Percentiles rank a stretch among this genome's conserved stretches.
Evolutionary conservation across 2,888 invertebrate genomes (phyloP).

Genomic region (Trichogramma evanescens): DNA sequence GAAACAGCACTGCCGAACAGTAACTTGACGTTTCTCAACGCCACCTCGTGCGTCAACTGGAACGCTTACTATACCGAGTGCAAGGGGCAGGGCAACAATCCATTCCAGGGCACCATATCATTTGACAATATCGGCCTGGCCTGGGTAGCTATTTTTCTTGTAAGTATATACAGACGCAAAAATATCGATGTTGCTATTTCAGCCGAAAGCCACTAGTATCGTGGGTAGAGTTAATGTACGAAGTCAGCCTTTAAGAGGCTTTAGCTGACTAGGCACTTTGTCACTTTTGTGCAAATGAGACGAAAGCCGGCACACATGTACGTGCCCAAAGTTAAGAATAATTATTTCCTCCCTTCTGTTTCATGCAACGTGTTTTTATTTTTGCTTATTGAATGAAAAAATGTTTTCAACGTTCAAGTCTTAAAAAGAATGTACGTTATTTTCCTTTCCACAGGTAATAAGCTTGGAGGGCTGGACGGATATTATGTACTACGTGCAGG

Average conservation of each 20-base stretch:
- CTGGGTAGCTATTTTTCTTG: slow-evolving; percentile 99
- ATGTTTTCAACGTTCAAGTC: too few relatives aligned
- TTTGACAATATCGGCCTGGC: slow-evolving; percentile 99
- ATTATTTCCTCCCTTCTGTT: slow-evolving; percentile 12
- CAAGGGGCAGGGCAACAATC: slow-evolving; percentile 86
- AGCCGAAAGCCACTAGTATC: background rate
- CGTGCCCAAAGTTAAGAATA: slow-evolving; percentile 18
- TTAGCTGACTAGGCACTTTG: too few relatives aligned
- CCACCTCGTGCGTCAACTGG: slow-evolving; percentile 91
- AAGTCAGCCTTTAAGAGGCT: too few relatives aligned
- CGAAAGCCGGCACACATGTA: slow-evolving; percentile 1
- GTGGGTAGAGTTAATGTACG: background rate
- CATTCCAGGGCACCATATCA: slow-evolving; percentile 97
- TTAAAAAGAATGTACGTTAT: too few relatives aligned
- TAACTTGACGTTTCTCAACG: slow-evolving; percentile 54
- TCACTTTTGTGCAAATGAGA: too few relatives aligned
- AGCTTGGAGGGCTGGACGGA: slow-evolving; percentile 99
- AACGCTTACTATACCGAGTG: slow-evolving; percentile 97
- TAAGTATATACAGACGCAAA: slow-evolving; percentile 52
- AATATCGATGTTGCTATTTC: background rate
- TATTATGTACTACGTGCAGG: slow-evolving; percentile 99
- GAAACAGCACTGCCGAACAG: slow-evolving; percentile 62
- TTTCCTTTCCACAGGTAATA: slow-evolving; percentile 68
- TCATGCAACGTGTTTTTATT: slow-evolving; percentile 6
- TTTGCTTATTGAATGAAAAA: background rate